Evolutionary conservation across 2,797 vertebrate species (phyloP), one percentile per base, ranked within the genome.

Genomic region (Esox masquinongy): DNA sequence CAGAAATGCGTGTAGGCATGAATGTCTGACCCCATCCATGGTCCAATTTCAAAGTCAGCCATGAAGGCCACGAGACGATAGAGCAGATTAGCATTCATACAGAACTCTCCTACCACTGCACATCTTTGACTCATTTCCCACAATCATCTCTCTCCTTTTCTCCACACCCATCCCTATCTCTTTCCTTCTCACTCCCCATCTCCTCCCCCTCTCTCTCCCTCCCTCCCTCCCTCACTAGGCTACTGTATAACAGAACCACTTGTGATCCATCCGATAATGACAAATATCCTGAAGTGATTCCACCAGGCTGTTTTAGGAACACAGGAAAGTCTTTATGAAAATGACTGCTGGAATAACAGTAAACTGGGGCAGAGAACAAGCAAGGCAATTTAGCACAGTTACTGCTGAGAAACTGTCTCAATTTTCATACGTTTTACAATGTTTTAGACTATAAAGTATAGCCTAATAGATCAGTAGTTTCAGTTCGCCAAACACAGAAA

Each of bases 231-330:
- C 56, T 59, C 22, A 11, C 22, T 24, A 47, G 43, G 6, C 77
- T 86, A 83, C 86, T 83, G 73, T 79, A 85, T 89, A 90, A 81
- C 90, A 79, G 74, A 77, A 84, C 76, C 83, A 84, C 85, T 84
- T 74, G 74, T 77, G 74, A 86, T 79, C 79, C 83, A 82, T 83
- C 85, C 74, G 79, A 82, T 82, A 80, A 79, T 80, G 79, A 84
- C 81, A 87, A 86, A 84, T 82, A 86, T 68, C 78, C 72, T 59
- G 76, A 17, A 73, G 74, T 74, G 79, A 78, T 53, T 66, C 76
- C 72, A 47, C 49, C 64, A 86, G 85, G 79, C 78, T 87, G 76
- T 75, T 78, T 82, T 77, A 73, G 74, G 73, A 88, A 80, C 77
- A 76, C 83, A 79, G 73, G 56, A 16, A 51, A 79, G 74, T 75